Conservation (phyloP, 2,797 vertebrate genomes). For the Sylvilagus floridanus region DNA sequence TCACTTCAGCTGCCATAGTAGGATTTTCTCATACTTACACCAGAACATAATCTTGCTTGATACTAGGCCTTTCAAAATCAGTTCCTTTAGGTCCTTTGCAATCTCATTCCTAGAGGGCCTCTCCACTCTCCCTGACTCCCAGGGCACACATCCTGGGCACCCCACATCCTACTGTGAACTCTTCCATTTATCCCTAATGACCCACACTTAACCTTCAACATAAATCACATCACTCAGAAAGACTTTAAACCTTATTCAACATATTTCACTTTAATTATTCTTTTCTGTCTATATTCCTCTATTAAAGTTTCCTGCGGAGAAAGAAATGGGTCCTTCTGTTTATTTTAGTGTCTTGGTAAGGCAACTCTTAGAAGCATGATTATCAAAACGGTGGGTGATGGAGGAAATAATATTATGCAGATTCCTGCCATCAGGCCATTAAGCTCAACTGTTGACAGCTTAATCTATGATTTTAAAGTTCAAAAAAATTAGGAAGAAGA, state of each 20-base stretch:
- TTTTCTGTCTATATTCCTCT: background rate
- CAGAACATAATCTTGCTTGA: background rate
- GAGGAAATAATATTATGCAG: background rate
- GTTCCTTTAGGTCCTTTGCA: background rate
- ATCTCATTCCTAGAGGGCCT: background rate
- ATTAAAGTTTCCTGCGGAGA: background rate
- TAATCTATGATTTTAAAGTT: background rate
- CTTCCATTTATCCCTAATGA: background rate
- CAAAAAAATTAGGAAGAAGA: background rate
- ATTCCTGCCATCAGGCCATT: background rate
- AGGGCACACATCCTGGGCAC: background rate
- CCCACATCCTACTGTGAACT: background rate
- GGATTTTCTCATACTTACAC: background rate
- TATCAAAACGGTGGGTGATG: background rate
- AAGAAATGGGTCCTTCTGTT: background rate
- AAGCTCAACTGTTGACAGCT: background rate
- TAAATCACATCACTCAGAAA: background rate
- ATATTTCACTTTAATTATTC: background rate
- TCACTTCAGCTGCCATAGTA: background rate
- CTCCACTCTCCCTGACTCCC: background rate
- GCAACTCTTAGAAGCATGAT: background rate
- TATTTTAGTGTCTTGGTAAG: background rate
- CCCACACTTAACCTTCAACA: background rate
- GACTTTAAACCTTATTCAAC: background rate
- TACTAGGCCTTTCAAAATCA: background rate